Base-by-base conservation (phyloP, 2,797 vertebrate species). In the Pseudocheirus occidentalis region DNA sequence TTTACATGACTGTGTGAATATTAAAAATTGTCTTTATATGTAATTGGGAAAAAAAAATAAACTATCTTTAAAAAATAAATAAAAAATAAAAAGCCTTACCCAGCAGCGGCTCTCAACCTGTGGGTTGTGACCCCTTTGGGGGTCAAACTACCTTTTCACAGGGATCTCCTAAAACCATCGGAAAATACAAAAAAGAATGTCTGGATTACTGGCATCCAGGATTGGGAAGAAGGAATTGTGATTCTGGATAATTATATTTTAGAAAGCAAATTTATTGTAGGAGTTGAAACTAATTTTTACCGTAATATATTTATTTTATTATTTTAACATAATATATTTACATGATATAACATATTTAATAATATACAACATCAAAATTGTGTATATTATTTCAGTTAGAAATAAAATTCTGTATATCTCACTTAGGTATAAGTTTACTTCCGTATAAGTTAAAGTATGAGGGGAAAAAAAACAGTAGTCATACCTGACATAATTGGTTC, bases 201-300 rank as follows among this genome's bases (percentile, higher is more conserved):
- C 91, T 56, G 31, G 91, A 94, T 18, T 46, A 91, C 3, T 53
- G 90, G 93, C 59, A 73, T n/a, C 94, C 16, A 54, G 28, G 91
- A 91, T 29, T 91, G 91, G 73, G 29, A 87, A 90, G 90, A 94
- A 16, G 13, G n/a, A 93, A 90, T 92, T 57, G 73, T 46, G 91
- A 40, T 93, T 92, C 91, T 93, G 24, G 96, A 95, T 28, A 40
- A 6, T 92, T 29, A 92, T 54, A 96, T 50, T 73, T 96, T 94
- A 92, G 46, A 95, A 95, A 89, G 54, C 27, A 94, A 96, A 90
- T 24, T 91, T 18, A 95, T 16, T 57, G n/a, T 55, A 89, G 6
- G 55, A 55, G 87, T 34, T 34, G 55, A 95, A 95, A 81, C 5
- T 14, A 91, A 29, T 94, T 95, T 95, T 96, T 13, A 1, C 46